Evolutionary conservation across 2,113 vertebrate genomes (phyloP).

Genomic region (Nesogale talazaci): DNA sequence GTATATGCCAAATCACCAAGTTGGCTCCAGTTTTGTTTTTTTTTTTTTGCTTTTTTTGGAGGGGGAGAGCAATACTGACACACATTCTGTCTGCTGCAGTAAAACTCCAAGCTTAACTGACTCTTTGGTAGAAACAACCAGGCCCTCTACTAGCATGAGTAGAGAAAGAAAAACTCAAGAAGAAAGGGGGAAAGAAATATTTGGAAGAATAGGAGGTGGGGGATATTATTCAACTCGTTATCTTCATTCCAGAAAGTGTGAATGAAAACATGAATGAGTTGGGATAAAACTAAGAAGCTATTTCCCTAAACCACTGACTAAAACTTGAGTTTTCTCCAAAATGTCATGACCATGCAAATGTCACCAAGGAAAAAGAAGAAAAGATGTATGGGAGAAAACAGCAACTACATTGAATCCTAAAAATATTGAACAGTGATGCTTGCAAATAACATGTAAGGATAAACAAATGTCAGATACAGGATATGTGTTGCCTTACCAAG

Average conservation of each 20-base stretch:
- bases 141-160: background rate
- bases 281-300: background rate
- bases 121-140: constrained; percentile 27
- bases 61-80: constrained; percentile 12
- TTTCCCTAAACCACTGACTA: background rate
- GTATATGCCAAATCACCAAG: background rate
- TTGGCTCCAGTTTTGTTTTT: background rate
- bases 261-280: constrained; percentile 25
- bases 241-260: constrained; percentile 4
- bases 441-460: constrained; percentile 46
- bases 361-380: background rate
- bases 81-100: constrained; percentile 33
- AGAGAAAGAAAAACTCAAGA: background rate
- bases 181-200: background rate
- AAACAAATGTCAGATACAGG: background rate
- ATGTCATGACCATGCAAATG: background rate
- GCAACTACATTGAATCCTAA: constrained; percentile 32
- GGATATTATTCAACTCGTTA: background rate
- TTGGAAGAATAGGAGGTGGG: background rate
- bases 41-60: too few relatives aligned
- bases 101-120: background rate
- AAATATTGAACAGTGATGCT: constrained; percentile 16
- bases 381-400: constrained; percentile 13
- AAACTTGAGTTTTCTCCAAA: constrained; percentile 18
- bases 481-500: background rate